phyloP scores from a whole-genome alignment of 1,140 invertebrate genomes.

The Apis mellifera region Amel_HAv3.1 CM009935.2:13357001-13357500 shows the following conservation, averaged over 20 bases:
- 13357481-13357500: background rate
- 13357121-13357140: slow-evolving; percentile 28
- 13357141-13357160: slow-evolving; percentile 31
- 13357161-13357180: slow-evolving; percentile 31
- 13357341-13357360: too few relatives aligned
- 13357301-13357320: background rate
- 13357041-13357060: slow-evolving; percentile 34
- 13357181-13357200: slow-evolving; percentile 67
- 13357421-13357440: background rate
- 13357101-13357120: slow-evolving; percentile 38
- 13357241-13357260: background rate
- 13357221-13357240: background rate
- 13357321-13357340: too few relatives aligned
- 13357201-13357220: slow-evolving; percentile 71
- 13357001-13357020: background rate
- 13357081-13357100: slow-evolving; percentile 29
- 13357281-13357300: background rate
- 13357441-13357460: background rate
- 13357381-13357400: background rate
- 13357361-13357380: too few relatives aligned
- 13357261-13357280: background rate
- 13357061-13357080: slow-evolving; percentile 37
- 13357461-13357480: background rate
- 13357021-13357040: slow-evolving; percentile 1
- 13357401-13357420: background rate